Conservation (phyloP, 2,797 vertebrate genomes). For the Tachyglossus aculeatus region DNA sequence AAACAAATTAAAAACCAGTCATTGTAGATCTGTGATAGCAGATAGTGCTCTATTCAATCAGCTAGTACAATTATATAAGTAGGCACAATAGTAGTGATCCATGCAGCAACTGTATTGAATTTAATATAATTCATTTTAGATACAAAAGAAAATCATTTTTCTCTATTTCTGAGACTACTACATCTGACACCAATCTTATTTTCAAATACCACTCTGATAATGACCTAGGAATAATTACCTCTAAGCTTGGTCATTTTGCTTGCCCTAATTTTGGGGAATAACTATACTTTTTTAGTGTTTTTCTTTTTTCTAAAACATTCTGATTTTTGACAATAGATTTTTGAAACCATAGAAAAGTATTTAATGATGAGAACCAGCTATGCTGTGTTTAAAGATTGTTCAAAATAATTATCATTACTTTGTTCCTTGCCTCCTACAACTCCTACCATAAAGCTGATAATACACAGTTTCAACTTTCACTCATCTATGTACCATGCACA, state of each 20-base stretch:
- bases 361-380: not conserved
- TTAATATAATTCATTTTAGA: not conserved
- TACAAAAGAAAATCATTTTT: not conserved
- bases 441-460: not conserved
- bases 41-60: not conserved
- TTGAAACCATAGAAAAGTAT: not conserved
- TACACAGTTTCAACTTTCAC: not conserved
- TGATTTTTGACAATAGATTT: not conserved
- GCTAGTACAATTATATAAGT: not conserved
- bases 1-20: not conserved
- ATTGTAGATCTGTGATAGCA: not conserved
- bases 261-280: not conserved
- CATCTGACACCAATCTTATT: not conserved
- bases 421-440: not conserved
- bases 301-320: no score
- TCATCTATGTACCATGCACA: accelerated
- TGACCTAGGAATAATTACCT: not conserved
- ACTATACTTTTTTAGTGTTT: not conserved
- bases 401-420: not conserved
- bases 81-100: not conserved
- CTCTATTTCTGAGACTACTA: not conserved
- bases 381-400: not conserved
- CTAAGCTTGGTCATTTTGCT: not conserved
- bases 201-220: not conserved
- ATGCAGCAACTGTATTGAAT: not conserved